Percentiles rank a stretch among this genome's conserved stretches.
Evolutionary conservation across 2,888 invertebrate genomes (phyloP).

Genomic region (Ochropacha duplaris): DNA sequence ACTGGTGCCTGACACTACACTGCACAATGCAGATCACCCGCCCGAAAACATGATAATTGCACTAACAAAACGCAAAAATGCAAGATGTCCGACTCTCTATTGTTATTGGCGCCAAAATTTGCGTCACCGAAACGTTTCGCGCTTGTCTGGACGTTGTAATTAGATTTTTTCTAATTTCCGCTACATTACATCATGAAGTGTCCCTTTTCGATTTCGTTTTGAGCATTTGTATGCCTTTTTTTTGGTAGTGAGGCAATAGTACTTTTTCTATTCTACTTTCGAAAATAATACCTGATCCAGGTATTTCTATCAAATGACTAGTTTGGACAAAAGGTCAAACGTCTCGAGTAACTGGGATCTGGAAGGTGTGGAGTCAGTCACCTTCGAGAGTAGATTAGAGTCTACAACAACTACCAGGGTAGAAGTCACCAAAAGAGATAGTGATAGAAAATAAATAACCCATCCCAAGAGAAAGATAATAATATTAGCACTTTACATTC

Average conservation of each 20-base stretch:
- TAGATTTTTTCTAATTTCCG: slow-evolving; percentile 7
- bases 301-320: too few relatives aligned
- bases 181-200: background rate
- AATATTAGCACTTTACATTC: background rate
- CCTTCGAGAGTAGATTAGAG: too few relatives aligned
- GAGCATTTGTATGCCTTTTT: background rate
- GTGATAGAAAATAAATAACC: too few relatives aligned
- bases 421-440: background rate
- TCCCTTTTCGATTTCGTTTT: slow-evolving; percentile 5
- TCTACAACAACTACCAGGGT: background rate
- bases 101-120: slow-evolving; percentile 38
- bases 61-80: slow-evolving; percentile 13
- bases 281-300: background rate
- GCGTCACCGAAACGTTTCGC: slow-evolving; percentile 21
- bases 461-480: too few relatives aligned
- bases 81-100: slow-evolving; percentile 25
- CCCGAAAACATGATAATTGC: slow-evolving; percentile 18
- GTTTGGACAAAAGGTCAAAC: too few relatives aligned
- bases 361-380: too few relatives aligned
- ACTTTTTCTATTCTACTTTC: too few relatives aligned
- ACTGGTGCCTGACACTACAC: slow-evolving; percentile 10
- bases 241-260: background rate
- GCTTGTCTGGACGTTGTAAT: slow-evolving; percentile 16
- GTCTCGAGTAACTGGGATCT: too few relatives aligned
- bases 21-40: slow-evolving; percentile 1